Conservation (phyloP, 2,797 vertebrate genomes). For the Tarsius wallacei region DNA sequence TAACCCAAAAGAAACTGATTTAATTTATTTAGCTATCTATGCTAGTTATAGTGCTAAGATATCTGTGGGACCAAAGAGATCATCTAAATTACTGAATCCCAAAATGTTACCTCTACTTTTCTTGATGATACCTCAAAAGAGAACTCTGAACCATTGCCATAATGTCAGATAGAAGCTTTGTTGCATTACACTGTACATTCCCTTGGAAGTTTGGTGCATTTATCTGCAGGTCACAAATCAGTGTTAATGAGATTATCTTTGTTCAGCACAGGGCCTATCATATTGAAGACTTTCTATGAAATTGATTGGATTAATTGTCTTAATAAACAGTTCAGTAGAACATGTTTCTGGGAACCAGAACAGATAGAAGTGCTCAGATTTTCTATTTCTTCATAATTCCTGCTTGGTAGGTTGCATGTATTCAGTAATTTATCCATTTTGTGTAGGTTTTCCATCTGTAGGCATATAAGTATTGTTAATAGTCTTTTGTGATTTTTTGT, state of each 20-base stretch:
- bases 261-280: neutral
- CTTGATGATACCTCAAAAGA: neutral
- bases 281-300: neutral
- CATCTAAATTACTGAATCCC: neutral
- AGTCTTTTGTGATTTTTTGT: no score
- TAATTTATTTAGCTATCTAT: neutral
- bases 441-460: neutral
- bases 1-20: neutral
- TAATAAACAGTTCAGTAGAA: neutral
- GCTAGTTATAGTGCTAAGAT: neutral
- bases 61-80: neutral
- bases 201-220: neutral
- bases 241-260: neutral
- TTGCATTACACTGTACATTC: neutral
- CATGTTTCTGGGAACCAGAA: neutral
- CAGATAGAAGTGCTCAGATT: neutral
- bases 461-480: neutral
- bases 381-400: neutral
- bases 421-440: neutral
- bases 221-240: neutral
- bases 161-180: neutral
- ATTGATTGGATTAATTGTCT: neutral
- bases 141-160: neutral
- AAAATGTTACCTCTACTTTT: neutral
- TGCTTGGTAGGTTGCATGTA: neutral